These are phyloP conservation scores for Apocrypta bakeri DNA, from an alignment of 1,140 invertebrate genomes.

Conservation along the genomic window DNA sequence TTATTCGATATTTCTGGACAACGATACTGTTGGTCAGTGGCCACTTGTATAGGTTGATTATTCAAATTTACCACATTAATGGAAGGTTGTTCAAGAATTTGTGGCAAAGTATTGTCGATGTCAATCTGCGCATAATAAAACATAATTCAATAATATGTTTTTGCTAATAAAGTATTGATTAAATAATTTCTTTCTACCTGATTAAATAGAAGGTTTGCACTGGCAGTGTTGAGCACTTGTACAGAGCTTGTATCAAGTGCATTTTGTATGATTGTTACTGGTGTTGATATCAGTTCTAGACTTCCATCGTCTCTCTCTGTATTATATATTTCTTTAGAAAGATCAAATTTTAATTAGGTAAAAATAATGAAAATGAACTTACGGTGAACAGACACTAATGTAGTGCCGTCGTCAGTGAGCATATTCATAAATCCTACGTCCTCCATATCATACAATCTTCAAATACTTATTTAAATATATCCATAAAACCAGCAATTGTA, in stretches of 20 bases:
- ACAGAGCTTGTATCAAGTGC: slow-evolving; percentile 13
- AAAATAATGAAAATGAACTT: slow-evolving; percentile 8
- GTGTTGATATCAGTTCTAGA: slow-evolving; percentile 60
- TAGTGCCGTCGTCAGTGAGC: slow-evolving; percentile 63
- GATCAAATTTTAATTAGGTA: not conserved
- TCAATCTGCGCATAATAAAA: slow-evolving; percentile 20
- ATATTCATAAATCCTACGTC: slow-evolving; percentile 58
- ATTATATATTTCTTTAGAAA: slow-evolving; percentile 12
- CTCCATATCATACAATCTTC: slow-evolving; percentile 23
- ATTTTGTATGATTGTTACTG: slow-evolving; percentile 48
- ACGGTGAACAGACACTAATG: slow-evolving; percentile 63
- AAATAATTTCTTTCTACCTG: slow-evolving; percentile 26
- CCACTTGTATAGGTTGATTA: slow-evolving; percentile 2
- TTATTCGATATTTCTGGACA: not conserved
- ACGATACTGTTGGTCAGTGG: not conserved
- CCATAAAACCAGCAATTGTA: not conserved
- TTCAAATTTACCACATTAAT: slow-evolving; percentile 12
- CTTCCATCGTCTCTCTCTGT: slow-evolving; percentile 61
- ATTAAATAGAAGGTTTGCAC: slow-evolving; percentile 52
- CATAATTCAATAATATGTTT: not conserved
- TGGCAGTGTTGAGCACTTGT: slow-evolving; percentile 51
- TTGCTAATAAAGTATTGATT: not conserved
- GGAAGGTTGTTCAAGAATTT: slow-evolving; percentile 5
- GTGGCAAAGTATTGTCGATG: slow-evolving; percentile 26
- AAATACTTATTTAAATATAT: slow-evolving; percentile 7